phyloP scores from a whole-genome alignment of 1,140 invertebrate species.

The Drosophila persimilis region DNA sequence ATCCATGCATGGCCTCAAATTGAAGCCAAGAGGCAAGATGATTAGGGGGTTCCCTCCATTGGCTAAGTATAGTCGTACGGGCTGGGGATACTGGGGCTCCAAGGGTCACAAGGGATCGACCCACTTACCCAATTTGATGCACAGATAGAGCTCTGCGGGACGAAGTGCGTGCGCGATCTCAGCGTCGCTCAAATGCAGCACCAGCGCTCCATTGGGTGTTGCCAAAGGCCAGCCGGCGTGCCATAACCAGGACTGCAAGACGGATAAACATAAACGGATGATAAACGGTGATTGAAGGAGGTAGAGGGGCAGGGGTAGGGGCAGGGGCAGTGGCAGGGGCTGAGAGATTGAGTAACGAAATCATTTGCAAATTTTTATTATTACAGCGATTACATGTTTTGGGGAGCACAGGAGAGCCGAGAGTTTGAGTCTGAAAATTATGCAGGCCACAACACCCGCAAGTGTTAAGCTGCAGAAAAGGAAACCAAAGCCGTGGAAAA shows the following conservation, averaged over 20 bases:
- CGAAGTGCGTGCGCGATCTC: conserved; percentile 73
- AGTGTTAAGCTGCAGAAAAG: conserved; percentile 76
- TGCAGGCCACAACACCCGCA: conserved; percentile 78
- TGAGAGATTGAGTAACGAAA: conserved; percentile 74
- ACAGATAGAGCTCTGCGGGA: conserved; percentile 77
- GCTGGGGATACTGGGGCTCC: neutral
- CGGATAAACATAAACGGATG: conserved; percentile 31
- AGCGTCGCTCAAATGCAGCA: conserved; percentile 79
- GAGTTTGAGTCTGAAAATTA: conserved; percentile 46
- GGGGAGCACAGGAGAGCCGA: neutral
- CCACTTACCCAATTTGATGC: conserved; percentile 82
- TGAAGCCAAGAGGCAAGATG: too few relatives aligned
- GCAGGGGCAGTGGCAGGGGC: too few relatives aligned
- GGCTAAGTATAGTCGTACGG: too few relatives aligned
- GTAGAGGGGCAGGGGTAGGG: too few relatives aligned
- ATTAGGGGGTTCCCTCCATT: too few relatives aligned
- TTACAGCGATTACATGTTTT: conserved; percentile 76
- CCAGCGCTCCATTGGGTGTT: conserved; percentile 74
- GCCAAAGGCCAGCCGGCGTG: conserved; percentile 82
- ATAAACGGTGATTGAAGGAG: conserved; percentile 45
- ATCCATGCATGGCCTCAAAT: too few relatives aligned
- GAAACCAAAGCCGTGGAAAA: conserved; percentile 34
- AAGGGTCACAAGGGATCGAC: conserved; percentile 17
- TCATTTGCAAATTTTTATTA: conserved; percentile 81
- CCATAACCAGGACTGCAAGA: conserved; percentile 76